These are phyloP conservation scores for Bothrops alternatus DNA, from an alignment of 2,797 vertebrate genomes.

Conservation along the genomic window DNA sequence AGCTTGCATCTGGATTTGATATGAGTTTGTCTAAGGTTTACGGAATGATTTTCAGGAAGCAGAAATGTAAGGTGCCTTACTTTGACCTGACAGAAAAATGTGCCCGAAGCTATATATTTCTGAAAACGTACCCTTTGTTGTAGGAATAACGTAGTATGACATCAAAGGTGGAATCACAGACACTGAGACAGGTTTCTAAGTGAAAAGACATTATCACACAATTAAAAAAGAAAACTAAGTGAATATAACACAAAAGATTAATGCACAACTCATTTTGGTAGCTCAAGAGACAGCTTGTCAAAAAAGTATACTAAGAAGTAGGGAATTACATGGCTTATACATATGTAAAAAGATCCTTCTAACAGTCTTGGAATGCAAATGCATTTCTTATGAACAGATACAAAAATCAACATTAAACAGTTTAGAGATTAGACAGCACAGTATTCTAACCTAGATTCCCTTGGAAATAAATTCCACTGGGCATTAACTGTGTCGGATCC, in stretches of 20 bases:
- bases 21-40: neutral
- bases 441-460: neutral
- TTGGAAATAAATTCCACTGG: neutral
- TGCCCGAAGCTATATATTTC: neutral
- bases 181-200: conserved; percentile 40
- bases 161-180: conserved; percentile 44
- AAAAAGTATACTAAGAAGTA: neutral
- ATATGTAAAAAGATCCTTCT: neutral
- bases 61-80: neutral
- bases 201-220: neutral
- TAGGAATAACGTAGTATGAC: neutral
- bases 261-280: neutral
- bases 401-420: neutral
- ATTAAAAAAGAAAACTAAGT: neutral
- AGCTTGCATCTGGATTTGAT: neutral
- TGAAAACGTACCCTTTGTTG: neutral
- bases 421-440: neutral
- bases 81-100: neutral
- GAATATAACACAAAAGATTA: neutral
- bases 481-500: neutral
- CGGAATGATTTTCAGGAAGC: neutral
- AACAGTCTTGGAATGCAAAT: conserved; percentile 10
- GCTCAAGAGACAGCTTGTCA: neutral
- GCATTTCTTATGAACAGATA: neutral
- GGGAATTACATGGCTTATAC: conserved; percentile 45